Percentiles rank a stretch among this genome's conserved stretches.
These are phyloP conservation scores for Agrotis clavis DNA, from an alignment of 2,888 invertebrate genomes.

Conservation along the genomic window DNA sequence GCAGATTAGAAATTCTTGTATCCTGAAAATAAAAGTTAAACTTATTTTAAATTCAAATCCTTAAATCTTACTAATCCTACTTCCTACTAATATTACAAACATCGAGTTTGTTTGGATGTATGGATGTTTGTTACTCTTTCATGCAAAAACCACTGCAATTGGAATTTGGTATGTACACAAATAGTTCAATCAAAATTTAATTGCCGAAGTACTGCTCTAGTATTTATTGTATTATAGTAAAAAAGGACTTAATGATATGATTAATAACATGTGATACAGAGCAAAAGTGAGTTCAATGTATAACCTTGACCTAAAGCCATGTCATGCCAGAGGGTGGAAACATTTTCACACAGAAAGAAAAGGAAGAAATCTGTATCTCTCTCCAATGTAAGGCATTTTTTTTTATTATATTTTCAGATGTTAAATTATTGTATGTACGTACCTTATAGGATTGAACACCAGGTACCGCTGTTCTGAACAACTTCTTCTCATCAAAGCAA, in stretches of 20 bases:
- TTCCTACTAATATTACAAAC: no score
- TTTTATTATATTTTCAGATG: background rate
- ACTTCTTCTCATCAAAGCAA: background rate
- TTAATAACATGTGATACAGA: background rate
- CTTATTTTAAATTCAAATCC: background rate
- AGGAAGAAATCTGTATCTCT: background rate
- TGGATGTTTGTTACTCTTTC: background rate
- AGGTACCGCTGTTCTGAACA: slow-evolving; percentile 27
- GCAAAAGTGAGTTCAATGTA: background rate
- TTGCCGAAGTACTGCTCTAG: background rate
- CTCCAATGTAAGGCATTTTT: background rate
- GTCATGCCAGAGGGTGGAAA: background rate
- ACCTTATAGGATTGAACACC: slow-evolving; percentile 7
- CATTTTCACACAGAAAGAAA: background rate
- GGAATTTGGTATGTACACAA: no score
- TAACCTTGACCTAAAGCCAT: background rate
- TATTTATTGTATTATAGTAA: no score
- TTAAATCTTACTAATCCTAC: background rate
- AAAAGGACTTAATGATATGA: background rate
- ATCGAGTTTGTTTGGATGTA: no score
- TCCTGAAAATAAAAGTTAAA: background rate
- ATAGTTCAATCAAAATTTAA: no score
- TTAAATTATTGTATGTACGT: background rate
- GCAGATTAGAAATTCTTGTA: slow-evolving; percentile 7
- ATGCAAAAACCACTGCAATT: background rate